Conservation (phyloP, 2,113 vertebrate genomes). For the Petroica traversi region DNA sequence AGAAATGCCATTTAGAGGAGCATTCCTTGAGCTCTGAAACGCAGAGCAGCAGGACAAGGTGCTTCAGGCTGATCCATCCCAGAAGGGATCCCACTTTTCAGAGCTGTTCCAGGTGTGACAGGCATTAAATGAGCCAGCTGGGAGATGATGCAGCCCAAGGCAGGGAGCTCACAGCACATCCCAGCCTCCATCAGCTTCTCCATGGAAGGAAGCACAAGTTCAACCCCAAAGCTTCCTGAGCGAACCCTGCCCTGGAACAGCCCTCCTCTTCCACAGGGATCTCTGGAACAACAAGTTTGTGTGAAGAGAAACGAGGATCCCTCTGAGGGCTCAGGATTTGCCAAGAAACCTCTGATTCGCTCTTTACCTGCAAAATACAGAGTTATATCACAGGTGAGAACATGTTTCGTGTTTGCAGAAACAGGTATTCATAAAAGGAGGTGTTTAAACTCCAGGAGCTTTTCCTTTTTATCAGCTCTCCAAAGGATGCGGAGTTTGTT, state of each 20-base stretch:
- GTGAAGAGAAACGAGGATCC: neutral
- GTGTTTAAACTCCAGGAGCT: neutral
- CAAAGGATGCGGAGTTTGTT: neutral
- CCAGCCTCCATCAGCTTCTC: neutral
- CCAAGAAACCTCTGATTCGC: neutral
- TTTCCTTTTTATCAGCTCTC: neutral
- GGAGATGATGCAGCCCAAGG: neutral
- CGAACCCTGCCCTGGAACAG: neutral
- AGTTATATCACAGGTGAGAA: neutral
- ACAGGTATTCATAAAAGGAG: neutral
- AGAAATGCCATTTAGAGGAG: neutral
- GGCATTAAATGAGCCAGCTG: neutral
- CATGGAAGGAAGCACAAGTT: neutral
- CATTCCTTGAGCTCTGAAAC: neutral
- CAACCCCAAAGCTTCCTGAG: rapidly evolving
- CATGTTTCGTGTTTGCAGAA: rapidly evolving
- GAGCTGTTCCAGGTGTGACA: neutral
- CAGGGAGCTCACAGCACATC: neutral
- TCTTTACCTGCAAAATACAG: neutral
- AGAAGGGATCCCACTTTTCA: neutral
- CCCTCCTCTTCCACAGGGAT: rapidly evolving
- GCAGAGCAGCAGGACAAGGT: neutral
- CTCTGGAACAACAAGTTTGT: neutral
- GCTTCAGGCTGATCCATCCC: neutral
- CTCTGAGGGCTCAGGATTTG: neutral